These are phyloP conservation scores for Oscheius sp. DNA, from an alignment of 2,888 invertebrate species.

Conservation along the genomic window DNA sequence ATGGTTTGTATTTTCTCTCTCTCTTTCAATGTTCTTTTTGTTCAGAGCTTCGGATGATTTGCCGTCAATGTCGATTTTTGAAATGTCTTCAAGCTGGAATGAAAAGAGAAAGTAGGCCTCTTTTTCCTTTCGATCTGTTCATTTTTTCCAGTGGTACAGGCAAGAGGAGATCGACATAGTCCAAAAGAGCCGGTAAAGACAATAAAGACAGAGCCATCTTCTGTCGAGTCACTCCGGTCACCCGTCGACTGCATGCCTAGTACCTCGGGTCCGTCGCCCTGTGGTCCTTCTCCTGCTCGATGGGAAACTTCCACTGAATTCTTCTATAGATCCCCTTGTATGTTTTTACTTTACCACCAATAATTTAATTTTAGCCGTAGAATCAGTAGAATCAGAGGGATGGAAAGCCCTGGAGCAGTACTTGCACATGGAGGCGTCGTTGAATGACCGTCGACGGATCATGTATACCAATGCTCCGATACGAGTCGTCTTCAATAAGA, in stretches of 20 bases:
- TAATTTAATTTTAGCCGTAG: slow-evolving; percentile 22
- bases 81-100: slow-evolving; percentile 58
- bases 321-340: not conserved
- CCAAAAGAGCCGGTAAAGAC: slow-evolving; percentile 9
- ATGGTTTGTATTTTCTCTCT: slow-evolving; percentile 24
- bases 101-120: slow-evolving; percentile 50
- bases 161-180: not conserved
- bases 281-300: not conserved
- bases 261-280: slow-evolving; percentile 22
- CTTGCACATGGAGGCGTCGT: slow-evolving; percentile 48
- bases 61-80: slow-evolving; percentile 54
- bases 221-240: slow-evolving; percentile 7
- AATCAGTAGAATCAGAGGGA: slow-evolving; percentile 35
- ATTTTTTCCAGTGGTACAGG: slow-evolving; percentile 31
- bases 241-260: slow-evolving; percentile 15
- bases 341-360: not conserved
- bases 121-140: not conserved
- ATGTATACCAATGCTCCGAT: slow-evolving; percentile 58
- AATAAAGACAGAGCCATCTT: slow-evolving; percentile 15
- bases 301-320: slow-evolving; percentile 8
- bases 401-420: slow-evolving; percentile 43
- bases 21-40: not conserved
- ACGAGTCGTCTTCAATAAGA: slow-evolving; percentile 48
- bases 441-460: slow-evolving; percentile 54
- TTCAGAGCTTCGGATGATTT: slow-evolving; percentile 59